A percentile compares a stretch with the other conserved stretches of the same genome.
These are phyloP conservation scores for Caenorhabditis becei DNA, from an alignment of 2,888 invertebrate genomes.

Conservation along the genomic window DNA sequence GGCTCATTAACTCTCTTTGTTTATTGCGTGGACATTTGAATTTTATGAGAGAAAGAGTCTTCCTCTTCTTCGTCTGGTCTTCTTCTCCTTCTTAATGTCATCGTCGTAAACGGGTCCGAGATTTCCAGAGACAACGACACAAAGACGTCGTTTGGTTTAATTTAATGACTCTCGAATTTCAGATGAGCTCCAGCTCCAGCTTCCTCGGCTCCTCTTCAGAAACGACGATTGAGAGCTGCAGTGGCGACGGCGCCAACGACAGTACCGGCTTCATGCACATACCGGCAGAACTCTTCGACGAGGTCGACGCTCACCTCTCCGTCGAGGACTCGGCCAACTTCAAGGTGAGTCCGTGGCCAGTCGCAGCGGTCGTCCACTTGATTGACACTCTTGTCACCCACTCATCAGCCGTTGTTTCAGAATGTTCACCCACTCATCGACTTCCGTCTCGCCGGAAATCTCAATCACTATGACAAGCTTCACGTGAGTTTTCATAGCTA, in stretches of 20 bases:
- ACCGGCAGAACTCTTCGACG: conserved; percentile 66
- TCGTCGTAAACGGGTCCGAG: conserved; percentile 50
- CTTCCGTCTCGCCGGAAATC: conserved; percentile 39
- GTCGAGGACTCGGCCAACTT: conserved; percentile 70
- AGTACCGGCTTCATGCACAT: conserved; percentile 57
- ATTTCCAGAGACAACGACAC: conserved; percentile 32
- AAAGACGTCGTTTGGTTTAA: conserved; percentile 37
- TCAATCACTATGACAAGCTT: conserved; percentile 54
- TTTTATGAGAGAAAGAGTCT: conserved; percentile 53
- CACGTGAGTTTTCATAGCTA: conserved; percentile 30
- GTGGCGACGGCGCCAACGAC: conserved; percentile 6
- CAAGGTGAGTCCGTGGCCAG: conserved; percentile 61
- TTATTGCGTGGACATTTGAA: conserved; percentile 62
- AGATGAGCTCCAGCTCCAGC: conserved; percentile 46
- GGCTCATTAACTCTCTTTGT: conserved; percentile 61
- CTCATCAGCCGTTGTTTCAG: conserved; percentile 14
- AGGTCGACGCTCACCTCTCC: conserved; percentile 67
- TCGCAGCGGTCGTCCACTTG: neutral
- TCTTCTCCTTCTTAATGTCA: conserved; percentile 43
- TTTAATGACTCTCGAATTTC: conserved; percentile 50
- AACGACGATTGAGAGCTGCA: neutral
- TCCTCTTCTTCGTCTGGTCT: conserved; percentile 29
- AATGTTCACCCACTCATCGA: conserved; percentile 45
- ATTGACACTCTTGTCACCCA: conserved; percentile 1
- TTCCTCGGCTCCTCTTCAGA: neutral